phyloP scores from a whole-genome alignment of 2,888 invertebrate genomes.

The Tridacna gigas region DNA sequence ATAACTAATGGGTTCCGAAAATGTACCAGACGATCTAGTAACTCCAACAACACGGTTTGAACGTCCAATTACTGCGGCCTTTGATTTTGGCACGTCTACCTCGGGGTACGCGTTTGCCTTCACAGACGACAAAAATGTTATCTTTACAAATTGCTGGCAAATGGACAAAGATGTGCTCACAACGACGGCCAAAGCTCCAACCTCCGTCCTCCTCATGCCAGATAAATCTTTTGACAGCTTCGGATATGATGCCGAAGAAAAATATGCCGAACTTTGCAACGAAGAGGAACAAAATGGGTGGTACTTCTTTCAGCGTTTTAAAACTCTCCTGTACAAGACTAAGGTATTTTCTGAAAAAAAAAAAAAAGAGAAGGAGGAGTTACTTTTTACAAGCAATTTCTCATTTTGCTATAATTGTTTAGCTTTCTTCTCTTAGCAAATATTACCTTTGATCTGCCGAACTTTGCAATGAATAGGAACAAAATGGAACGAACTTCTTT shows the following conservation, averaged over 20 bases:
- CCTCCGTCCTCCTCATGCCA: constrained; percentile 22
- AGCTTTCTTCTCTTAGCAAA: too few species aligned
- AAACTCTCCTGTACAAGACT: constrained; percentile 20
- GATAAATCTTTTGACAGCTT: constrained; percentile 23
- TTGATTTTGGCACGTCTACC: constrained; percentile 25
- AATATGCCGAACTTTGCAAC: constrained; percentile 20
- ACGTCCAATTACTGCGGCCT: constrained; percentile 19
- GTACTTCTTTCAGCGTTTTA: constrained; percentile 21
- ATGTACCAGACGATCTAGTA: too few species aligned
- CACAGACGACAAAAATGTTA: constrained; percentile 4
- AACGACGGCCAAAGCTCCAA: constrained; percentile 27
- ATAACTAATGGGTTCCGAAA: too few species aligned
- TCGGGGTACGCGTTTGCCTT: constrained; percentile 30
- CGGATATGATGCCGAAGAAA: constrained; percentile 26
- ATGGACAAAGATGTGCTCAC: not conserved
- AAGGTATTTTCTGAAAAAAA: constrained; percentile 18
- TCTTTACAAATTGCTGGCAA: constrained; percentile 19
- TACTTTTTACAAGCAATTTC: too few species aligned
- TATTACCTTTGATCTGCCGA: too few species aligned
- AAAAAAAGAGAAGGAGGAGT: not conserved
- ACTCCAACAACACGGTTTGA: not conserved
- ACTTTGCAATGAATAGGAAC: too few species aligned
- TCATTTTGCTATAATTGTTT: too few species aligned
- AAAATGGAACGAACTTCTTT: too few species aligned
- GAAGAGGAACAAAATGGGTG: constrained; percentile 25